Conservation (phyloP, 2,888 invertebrate genomes). For the Drosophila macrospina region DNA sequence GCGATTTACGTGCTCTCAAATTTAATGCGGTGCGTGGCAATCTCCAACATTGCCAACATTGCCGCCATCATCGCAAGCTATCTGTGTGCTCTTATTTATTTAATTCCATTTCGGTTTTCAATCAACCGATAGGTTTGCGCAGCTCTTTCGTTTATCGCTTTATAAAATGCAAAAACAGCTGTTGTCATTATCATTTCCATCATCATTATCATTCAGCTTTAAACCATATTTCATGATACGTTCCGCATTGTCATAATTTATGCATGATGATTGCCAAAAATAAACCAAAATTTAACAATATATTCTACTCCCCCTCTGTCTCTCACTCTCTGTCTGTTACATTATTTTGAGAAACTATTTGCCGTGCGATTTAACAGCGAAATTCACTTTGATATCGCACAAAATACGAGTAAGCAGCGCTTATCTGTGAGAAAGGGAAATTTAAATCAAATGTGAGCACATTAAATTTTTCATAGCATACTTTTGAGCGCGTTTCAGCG, state of each 20-base stretch:
- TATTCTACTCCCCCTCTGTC: conserved; percentile 20
- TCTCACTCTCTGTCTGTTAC: neutral
- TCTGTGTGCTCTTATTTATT: conserved; percentile 68
- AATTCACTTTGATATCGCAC: conserved; percentile 72
- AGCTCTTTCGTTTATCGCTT: conserved; percentile 59
- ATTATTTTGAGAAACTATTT: conserved; percentile 72
- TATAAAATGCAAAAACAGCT: conserved; percentile 56
- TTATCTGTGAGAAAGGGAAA: conserved; percentile 52
- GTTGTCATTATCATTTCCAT: conserved; percentile 37
- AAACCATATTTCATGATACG: conserved; percentile 41
- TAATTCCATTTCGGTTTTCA: conserved; percentile 77
- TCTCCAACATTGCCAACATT: conserved; percentile 39
- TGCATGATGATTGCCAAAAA: conserved; percentile 63
- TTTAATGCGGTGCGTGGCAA: conserved; percentile 72
- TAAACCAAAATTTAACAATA: conserved; percentile 43
- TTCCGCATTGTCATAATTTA: conserved; percentile 52
- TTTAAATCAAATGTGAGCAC: conserved; percentile 76
- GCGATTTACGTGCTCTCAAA: conserved; percentile 65
- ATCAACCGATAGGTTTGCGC: conserved; percentile 74
- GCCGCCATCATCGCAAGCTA: conserved; percentile 38
- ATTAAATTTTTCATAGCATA: conserved; percentile 70
- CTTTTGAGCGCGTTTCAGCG: conserved; percentile 44
- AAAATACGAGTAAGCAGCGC: conserved; percentile 40
- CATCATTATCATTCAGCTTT: conserved; percentile 25
- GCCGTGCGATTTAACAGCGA: conserved; percentile 73